phyloP scores from a whole-genome alignment of 2,888 invertebrate species.

The Drosophila parthenogenetica region DNA sequence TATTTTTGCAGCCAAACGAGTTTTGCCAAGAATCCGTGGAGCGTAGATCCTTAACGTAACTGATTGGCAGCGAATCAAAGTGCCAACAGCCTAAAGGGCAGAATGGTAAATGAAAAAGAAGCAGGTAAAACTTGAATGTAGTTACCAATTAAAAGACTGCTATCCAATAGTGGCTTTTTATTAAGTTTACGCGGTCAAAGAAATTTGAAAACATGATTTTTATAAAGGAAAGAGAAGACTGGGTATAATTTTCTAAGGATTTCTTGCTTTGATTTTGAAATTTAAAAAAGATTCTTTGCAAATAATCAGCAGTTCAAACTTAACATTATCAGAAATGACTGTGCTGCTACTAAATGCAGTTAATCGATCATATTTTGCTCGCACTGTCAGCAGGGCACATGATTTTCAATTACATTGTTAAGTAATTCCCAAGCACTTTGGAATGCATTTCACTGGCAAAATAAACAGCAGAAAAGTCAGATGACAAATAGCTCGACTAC shows the following conservation, averaged over 20 bases:
- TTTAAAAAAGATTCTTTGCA: too few relatives aligned
- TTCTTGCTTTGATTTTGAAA: too few relatives aligned
- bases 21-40: constrained; percentile 27
- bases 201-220: too few relatives aligned
- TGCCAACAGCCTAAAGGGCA: constrained; percentile 10
- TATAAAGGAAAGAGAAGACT: too few relatives aligned
- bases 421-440: constrained; percentile 48
- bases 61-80: constrained; percentile 43
- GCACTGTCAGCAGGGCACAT: constrained; percentile 30
- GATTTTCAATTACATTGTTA: constrained; percentile 52
- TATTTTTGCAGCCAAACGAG: constrained; percentile 46
- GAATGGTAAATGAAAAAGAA: not conserved
- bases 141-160: constrained; percentile 8
- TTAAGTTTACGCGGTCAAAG: too few relatives aligned
- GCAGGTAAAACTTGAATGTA: constrained; percentile 6
- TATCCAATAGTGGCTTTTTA: too few relatives aligned
- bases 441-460: constrained; percentile 51
- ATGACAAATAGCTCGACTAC: constrained; percentile 53
- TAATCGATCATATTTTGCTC: constrained; percentile 49
- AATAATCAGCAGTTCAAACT: too few relatives aligned
- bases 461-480: constrained; percentile 54
- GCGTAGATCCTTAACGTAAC: not conserved
- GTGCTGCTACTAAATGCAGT: constrained; percentile 3
- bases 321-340: not conserved
- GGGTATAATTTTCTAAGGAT: too few relatives aligned